Base-by-base conservation (phyloP, 2,888 invertebrate species). In the Lacanobia wlatinum region DNA sequence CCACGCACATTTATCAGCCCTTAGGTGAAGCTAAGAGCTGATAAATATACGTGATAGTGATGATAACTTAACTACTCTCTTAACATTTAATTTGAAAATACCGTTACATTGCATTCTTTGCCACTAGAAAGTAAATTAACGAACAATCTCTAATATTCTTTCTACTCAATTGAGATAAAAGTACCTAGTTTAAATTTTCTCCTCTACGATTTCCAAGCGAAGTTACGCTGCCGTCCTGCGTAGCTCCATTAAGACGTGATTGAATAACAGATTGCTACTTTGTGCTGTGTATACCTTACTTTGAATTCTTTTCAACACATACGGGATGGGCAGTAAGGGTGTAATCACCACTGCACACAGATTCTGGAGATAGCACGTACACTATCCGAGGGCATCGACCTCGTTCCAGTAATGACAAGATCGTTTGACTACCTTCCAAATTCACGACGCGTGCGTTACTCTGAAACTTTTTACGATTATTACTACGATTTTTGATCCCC, bases 391-490 rank as follows among this genome's bases (percentile, higher is more conserved):
- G 85, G 78, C 88, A 85, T 85, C 82, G 87, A 86, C 88, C 90
- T 88, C 89, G 83, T 89, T 89, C 75, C 86, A 86, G 90, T 92
- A 93, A 92, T 90, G 92, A 90, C 91, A 84, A 85, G 88, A 92
- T 90, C 91, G 90, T 91, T 92, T 89, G 88, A 89, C 89, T 90
- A 89, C 90, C 90, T 94, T 92, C 89, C 88, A 88, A 93, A 95
- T 94, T 94, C 94, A 90, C 88, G 84, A 85, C 91, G 92, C 94
- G 94, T 93, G 89, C 92, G 92, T 93, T 90, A 93, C 92, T 92
- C 91, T 87, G 87, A 91, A 94, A 94, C 93, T 94, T 95, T 94
- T 95, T 95, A 94, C 93, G 95, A 92, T 94, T 94, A 95, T 94
- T 92, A 90, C 93, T 90, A 91, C 91, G 93, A 92, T 93, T 94